Percentiles rank a stretch among this genome's conserved stretches.
Evolutionary conservation across 2,888 invertebrate species (phyloP).

Genomic region (Helleia helle): DNA sequence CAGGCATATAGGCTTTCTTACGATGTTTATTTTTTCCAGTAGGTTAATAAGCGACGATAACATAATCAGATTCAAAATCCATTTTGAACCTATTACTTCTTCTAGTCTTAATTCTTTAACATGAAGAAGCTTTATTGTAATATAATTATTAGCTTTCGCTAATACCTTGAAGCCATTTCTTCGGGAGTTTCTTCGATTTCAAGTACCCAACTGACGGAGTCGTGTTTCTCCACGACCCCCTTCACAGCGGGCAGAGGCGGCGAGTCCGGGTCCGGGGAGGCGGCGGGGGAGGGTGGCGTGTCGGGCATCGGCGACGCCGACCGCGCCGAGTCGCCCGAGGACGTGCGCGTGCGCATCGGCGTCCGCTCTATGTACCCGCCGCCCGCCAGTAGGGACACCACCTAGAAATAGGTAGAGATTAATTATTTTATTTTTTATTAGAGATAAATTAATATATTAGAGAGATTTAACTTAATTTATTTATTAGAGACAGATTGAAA

Average conservation of each 20-base stretch:
- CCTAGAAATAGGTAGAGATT: conserved; percentile 53
- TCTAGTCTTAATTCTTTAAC: too few relatives aligned
- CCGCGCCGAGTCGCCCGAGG: conserved; percentile 52
- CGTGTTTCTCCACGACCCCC: conserved; percentile 88
- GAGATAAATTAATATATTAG: too few relatives aligned
- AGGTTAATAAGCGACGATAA: too few relatives aligned
- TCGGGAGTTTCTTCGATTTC: conserved; percentile 85
- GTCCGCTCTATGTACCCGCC: conserved; percentile 56
- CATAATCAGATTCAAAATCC: too few relatives aligned
- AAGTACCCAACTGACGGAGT: conserved; percentile 89
- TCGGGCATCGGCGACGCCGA: conserved; percentile 54
- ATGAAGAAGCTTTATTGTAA: neutral
- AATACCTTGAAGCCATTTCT: conserved; percentile 76
- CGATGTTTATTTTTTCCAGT: too few relatives aligned
- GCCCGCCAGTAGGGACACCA: conserved; percentile 57
- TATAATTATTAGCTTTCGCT: too few relatives aligned
- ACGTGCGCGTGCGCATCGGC: conserved; percentile 52
- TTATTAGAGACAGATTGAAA: too few relatives aligned
- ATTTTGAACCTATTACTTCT: too few relatives aligned
- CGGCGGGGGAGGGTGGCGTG: conserved; percentile 49
- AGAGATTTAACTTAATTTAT: too few relatives aligned
- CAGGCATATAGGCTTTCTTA: too few relatives aligned
- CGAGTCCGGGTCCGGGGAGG: conserved; percentile 60
- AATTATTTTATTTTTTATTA: too few relatives aligned
- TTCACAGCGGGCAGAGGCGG: conserved; percentile 84